A percentile compares a stretch with the other conserved stretches of the same genome.
Evolutionary conservation across 2,888 invertebrate species (phyloP).

Genomic region (Malthinus seriepunctatus): DNA sequence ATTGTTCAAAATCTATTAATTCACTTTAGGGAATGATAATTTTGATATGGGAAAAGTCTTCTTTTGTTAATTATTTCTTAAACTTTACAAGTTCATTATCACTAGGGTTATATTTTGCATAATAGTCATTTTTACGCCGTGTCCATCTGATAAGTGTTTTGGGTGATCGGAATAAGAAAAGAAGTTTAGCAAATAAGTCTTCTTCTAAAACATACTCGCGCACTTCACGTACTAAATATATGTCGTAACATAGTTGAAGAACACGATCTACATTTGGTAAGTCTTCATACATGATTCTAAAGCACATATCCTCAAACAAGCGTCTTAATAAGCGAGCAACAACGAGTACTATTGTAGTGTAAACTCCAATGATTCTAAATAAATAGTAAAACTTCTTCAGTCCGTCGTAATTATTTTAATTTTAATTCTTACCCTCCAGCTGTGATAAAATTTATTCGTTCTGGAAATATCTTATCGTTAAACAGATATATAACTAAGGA

Average conservation of each 20-base stretch:
- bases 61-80: not conserved
- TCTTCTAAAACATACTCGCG: conserved; percentile 92
- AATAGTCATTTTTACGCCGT: conserved; percentile 59
- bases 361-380: conserved; percentile 92
- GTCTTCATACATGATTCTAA: conserved; percentile 89
- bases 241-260: conserved; percentile 80
- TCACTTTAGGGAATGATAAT: too few relatives aligned
- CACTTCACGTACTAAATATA: conserved; percentile 91
- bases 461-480: conserved; percentile 95
- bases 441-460: conserved; percentile 85
- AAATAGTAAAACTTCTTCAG: conserved; percentile 11
- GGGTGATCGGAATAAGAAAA: conserved; percentile 97
- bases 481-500: conserved; percentile 81
- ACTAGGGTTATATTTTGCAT: conserved; percentile 43
- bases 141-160: conserved; percentile 92
- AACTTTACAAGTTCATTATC: not conserved
- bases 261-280: conserved; percentile 84
- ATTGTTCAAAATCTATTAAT: too few relatives aligned
- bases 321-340: conserved; percentile 88
- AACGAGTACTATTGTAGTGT: conserved; percentile 93
- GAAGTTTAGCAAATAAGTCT: conserved; percentile 95
- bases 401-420: not conserved
- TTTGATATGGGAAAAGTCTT: not conserved
- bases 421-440: conserved; percentile 91
- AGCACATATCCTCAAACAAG: conserved; percentile 86